Percentiles rank a stretch among this genome's conserved stretches.
Conservation (phyloP, 2,888 invertebrate species). For the Hanleya hanleyi region DNA sequence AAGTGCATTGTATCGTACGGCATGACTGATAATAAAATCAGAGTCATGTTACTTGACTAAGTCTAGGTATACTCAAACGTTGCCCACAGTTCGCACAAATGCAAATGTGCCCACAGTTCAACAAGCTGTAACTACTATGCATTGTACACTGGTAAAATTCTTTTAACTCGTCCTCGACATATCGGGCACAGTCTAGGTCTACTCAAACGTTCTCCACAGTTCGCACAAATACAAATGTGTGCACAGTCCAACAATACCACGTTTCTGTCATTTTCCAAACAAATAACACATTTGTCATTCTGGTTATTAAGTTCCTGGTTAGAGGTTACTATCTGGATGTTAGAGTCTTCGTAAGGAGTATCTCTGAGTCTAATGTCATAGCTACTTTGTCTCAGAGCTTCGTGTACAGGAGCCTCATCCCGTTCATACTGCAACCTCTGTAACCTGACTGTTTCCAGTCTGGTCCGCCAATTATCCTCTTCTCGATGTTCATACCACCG, state of each 20-base stretch:
- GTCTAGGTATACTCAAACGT: no score
- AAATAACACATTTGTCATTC: constrained; percentile 86
- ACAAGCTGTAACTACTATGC: no score
- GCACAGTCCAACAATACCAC: constrained; percentile 91
- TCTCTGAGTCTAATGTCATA: background rate
- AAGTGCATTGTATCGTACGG: no score
- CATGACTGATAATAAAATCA: no score
- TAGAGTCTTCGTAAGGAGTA: constrained; percentile 2
- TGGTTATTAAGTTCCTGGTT: constrained; percentile 70
- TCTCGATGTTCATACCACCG: constrained; percentile 33
- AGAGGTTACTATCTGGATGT: constrained; percentile 3
- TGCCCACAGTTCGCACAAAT: no score
- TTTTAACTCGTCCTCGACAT: constrained; percentile 82
- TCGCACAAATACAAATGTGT: constrained; percentile 91
- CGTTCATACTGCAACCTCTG: no score
- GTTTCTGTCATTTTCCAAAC: constrained; percentile 88
- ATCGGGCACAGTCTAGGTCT: constrained; percentile 82
- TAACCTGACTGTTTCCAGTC: no score
- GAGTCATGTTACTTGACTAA: no score
- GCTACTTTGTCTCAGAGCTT: background rate
- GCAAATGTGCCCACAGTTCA: no score
- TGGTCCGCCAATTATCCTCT: no score
- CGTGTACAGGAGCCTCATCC: constrained; percentile 36
- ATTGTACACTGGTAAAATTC: constrained; percentile 78
- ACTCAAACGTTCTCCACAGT: constrained; percentile 84